These are phyloP conservation scores for Butorides virescens DNA, from an alignment of 2,113 vertebrate genomes.

Conservation along the genomic window DNA sequence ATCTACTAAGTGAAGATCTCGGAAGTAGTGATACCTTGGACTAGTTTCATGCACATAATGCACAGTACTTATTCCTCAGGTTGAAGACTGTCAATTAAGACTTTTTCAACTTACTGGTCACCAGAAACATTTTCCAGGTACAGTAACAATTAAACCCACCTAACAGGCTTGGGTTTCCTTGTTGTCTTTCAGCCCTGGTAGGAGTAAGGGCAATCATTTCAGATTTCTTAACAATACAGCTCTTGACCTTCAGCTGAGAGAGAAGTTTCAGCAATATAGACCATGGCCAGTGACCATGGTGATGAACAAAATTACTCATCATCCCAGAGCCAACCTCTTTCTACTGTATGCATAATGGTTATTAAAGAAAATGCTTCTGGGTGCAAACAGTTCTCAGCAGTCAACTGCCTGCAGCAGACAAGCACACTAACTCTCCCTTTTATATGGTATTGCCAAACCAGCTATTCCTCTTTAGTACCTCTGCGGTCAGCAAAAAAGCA, in stretches of 20 bases:
- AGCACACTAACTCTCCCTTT: neutral
- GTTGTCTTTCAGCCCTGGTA: neutral
- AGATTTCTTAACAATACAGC: neutral
- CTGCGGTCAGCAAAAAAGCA: conserved; percentile 18
- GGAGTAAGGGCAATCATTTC: neutral
- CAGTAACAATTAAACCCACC: neutral
- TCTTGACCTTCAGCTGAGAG: neutral
- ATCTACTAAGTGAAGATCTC: neutral
- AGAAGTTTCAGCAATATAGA: neutral
- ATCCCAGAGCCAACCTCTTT: neutral
- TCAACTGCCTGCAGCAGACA: neutral
- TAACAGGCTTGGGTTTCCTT: neutral
- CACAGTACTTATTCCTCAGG: neutral
- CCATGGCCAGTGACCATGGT: neutral
- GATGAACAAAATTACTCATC: neutral
- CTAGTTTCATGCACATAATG: neutral
- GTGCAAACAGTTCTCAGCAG: neutral
- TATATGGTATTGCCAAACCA: conserved; percentile 9
- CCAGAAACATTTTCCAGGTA: neutral
- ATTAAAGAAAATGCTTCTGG: neutral
- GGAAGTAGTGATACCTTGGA: neutral
- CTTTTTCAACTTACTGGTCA: neutral
- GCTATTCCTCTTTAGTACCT: conserved; percentile 26
- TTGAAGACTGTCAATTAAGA: neutral
- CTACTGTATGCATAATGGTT: neutral